These are phyloP conservation scores for Eremobia ochroleuca DNA, from an alignment of 2,888 invertebrate genomes.

Conservation along the genomic window DNA sequence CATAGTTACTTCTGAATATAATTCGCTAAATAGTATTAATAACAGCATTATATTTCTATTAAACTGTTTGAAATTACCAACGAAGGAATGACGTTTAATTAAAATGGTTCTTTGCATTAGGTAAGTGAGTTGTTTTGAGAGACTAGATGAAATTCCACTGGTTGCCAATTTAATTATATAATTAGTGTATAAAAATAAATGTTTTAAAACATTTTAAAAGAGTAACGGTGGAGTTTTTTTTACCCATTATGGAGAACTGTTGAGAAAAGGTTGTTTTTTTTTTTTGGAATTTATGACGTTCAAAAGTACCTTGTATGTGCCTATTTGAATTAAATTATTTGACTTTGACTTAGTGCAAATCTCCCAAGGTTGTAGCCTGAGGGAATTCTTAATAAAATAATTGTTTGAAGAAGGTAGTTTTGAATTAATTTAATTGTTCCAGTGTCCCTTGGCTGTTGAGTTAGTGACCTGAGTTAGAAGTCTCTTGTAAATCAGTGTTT, in stretches of 20 bases:
- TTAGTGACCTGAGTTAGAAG: background rate
- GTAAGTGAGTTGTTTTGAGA: background rate
- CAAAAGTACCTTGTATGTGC: too few species aligned
- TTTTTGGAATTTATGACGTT: too few species aligned
- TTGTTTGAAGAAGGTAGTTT: slow-evolving; percentile 23
- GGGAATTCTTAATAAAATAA: background rate
- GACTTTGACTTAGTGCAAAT: background rate
- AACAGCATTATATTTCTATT: background rate
- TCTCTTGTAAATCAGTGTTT: background rate
- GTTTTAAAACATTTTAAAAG: too few species aligned
- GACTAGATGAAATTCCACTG: too few species aligned
- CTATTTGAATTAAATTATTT: too few species aligned
- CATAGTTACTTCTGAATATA: background rate
- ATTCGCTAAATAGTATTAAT: background rate
- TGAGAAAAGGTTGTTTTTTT: too few species aligned
- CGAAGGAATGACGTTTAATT: slow-evolving; percentile 28
- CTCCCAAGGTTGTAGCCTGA: background rate
- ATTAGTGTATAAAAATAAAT: too few species aligned
- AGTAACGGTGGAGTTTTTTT: too few species aligned
- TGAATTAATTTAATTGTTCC: slow-evolving; percentile 9
- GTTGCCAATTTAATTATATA: too few species aligned
- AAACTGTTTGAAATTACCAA: slow-evolving; percentile 8
- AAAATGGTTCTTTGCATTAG: slow-evolving; percentile 10
- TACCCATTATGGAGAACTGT: too few species aligned
- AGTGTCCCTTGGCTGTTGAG: background rate